These are phyloP conservation scores for Copsychus sechellarum DNA, from an alignment of 2,113 vertebrate species.

Conservation along the genomic window DNA sequence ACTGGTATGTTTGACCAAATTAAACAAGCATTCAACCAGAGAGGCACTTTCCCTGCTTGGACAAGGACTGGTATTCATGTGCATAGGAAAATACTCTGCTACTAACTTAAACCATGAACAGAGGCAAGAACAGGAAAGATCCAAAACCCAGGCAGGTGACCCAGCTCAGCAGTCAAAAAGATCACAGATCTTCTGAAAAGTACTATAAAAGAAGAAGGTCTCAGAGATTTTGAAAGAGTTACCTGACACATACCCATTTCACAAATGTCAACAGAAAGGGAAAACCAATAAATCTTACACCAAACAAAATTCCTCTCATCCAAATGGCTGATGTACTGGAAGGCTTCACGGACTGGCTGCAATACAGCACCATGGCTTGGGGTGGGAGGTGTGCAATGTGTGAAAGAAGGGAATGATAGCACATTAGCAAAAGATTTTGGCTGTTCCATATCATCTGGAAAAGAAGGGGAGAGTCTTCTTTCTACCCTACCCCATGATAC, in stretches of 20 bases:
- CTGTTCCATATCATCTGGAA: not conserved
- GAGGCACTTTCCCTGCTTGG: not conserved
- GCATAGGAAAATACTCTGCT: not conserved
- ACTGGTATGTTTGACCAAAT: not conserved
- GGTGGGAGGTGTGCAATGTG: not conserved
- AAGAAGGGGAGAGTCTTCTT: not conserved
- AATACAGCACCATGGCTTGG: not conserved
- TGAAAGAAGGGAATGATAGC: not conserved
- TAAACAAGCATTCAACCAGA: not conserved
- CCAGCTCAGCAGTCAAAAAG: not conserved
- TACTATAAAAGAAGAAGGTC: not conserved
- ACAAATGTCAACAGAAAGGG: not conserved
- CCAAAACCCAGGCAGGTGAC: not conserved
- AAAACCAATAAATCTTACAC: not conserved
- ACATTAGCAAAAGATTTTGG: not conserved
- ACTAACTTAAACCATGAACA: not conserved
- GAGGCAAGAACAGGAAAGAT: not conserved
- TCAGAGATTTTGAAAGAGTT: not conserved
- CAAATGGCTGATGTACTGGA: not conserved
- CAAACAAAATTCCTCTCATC: not conserved
- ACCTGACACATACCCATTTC: not conserved
- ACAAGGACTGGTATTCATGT: not conserved
- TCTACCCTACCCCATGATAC: not conserved
- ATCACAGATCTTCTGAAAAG: not conserved
- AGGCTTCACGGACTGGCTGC: not conserved